Conservation (phyloP, 2,888 invertebrate genomes). For the Hirtodrosophila duncani region DNA sequence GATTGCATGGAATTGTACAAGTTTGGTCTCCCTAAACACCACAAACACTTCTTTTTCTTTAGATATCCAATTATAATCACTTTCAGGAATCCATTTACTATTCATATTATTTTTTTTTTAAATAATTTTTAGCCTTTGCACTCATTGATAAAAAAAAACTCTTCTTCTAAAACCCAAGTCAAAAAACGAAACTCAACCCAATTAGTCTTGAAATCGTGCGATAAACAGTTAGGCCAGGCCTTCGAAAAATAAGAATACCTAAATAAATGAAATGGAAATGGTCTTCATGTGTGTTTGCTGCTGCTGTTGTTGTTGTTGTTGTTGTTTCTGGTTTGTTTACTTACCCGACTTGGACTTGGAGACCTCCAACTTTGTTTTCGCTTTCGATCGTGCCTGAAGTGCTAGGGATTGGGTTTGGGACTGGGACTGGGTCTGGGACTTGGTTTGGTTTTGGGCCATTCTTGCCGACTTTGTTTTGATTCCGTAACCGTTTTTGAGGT, state of each 20-base stretch:
- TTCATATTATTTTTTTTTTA: not conserved
- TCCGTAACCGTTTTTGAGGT: conserved; percentile 43
- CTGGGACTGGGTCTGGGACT: conserved; percentile 16
- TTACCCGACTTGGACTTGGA: conserved; percentile 26
- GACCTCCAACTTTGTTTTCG: conserved; percentile 65
- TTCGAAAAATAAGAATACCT: conserved; percentile 5
- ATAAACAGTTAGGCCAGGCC: conserved; percentile 58
- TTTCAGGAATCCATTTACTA: too few species aligned
- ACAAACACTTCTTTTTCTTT: too few species aligned
- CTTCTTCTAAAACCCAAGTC: conserved; percentile 44
- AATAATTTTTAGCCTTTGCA: conserved; percentile 24
- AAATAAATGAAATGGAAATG: conserved; percentile 40
- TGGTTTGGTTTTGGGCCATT: conserved; percentile 47
- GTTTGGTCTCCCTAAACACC: too few species aligned
- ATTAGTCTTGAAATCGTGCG: conserved; percentile 48
- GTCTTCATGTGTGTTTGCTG: not conserved
- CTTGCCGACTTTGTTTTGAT: conserved; percentile 69
- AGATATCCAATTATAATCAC: too few species aligned
- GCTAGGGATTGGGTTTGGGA: conserved; percentile 7
- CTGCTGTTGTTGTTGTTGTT: conserved; percentile 7
- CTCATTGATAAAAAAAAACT: conserved; percentile 54
- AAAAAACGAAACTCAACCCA: conserved; percentile 43
- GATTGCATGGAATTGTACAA: too few species aligned
- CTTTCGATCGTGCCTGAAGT: conserved; percentile 56
- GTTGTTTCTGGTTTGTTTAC: conserved; percentile 28